Evolutionary conservation across 2,888 invertebrate genomes (phyloP).

Genomic region (Silvanus unidentatus): DNA sequence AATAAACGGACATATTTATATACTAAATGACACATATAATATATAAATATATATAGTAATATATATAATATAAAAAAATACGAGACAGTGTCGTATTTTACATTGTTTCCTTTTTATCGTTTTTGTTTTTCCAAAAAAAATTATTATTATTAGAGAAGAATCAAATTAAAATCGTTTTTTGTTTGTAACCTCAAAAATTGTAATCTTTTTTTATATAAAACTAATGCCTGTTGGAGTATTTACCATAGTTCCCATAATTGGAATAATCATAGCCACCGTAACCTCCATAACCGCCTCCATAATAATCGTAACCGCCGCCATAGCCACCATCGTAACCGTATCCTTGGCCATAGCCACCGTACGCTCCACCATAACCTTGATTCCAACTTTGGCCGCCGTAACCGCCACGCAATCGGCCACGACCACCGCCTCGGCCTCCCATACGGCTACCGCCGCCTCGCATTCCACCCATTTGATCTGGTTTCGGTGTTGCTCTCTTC

Average conservation of each 20-base stretch:
- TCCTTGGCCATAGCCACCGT: constrained; percentile 61
- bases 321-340: constrained; percentile 59
- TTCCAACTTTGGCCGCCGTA: constrained; percentile 61
- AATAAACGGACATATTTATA: constrained; percentile 3
- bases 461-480: constrained; percentile 59
- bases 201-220: constrained; percentile 2
- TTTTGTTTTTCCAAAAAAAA: too few relatives aligned
- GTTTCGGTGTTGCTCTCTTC: constrained; percentile 90
- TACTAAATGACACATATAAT: constrained; percentile 1
- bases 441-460: constrained; percentile 45
- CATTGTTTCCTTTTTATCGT: too few relatives aligned
- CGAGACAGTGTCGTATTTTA: too few relatives aligned
- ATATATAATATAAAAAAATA: too few relatives aligned
- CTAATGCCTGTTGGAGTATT: constrained; percentile 49
- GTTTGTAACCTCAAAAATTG: too few relatives aligned
- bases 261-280: constrained; percentile 77
- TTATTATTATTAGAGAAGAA: too few relatives aligned
- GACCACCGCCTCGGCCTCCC: constrained; percentile 62
- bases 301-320: constrained; percentile 61
- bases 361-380: constrained; percentile 49
- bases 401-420: constrained; percentile 62
- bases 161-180: too few relatives aligned
- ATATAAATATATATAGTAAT: background rate
- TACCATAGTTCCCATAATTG: constrained; percentile 79
- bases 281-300: constrained; percentile 68